Evolutionary conservation across 2,113 vertebrate genomes (phyloP).

Genomic region (Pteronura brasiliensis): DNA sequence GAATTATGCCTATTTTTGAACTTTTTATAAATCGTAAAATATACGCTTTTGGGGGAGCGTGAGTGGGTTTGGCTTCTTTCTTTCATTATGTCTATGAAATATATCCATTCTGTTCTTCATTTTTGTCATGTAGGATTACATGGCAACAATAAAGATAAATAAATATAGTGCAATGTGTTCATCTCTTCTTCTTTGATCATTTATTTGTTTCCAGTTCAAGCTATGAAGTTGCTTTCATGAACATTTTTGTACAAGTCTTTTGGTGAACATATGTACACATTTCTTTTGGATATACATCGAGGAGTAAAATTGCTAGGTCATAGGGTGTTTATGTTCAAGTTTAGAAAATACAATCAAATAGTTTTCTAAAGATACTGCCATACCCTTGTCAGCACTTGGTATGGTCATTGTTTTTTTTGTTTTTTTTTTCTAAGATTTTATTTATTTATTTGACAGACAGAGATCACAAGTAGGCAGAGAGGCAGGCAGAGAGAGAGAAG

Average conservation of each 20-base stretch:
- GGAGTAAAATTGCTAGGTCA: background rate
- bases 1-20: background rate
- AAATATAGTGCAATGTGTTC: background rate
- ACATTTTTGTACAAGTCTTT: background rate
- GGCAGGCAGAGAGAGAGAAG: too few relatives aligned
- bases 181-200: background rate
- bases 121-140: background rate
- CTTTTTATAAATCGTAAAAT: background rate
- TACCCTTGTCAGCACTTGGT: background rate
- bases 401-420: background rate
- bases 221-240: background rate
- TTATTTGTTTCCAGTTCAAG: background rate
- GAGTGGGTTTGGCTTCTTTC: background rate
- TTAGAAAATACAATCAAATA: background rate
- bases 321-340: background rate
- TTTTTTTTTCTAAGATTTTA: too few relatives aligned
- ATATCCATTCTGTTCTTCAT: background rate
- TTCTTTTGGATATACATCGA: background rate
- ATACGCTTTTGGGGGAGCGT: fast-evolving
- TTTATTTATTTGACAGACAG: too few relatives aligned
- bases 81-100: background rate
- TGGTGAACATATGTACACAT: background rate
- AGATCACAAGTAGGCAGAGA: too few relatives aligned
- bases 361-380: background rate
- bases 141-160: background rate